A percentile compares a stretch with the other conserved stretches of the same genome.
These are phyloP conservation scores for Poicephalus gulielmi DNA, from an alignment of 2,113 vertebrate genomes.

Conservation along the genomic window DNA sequence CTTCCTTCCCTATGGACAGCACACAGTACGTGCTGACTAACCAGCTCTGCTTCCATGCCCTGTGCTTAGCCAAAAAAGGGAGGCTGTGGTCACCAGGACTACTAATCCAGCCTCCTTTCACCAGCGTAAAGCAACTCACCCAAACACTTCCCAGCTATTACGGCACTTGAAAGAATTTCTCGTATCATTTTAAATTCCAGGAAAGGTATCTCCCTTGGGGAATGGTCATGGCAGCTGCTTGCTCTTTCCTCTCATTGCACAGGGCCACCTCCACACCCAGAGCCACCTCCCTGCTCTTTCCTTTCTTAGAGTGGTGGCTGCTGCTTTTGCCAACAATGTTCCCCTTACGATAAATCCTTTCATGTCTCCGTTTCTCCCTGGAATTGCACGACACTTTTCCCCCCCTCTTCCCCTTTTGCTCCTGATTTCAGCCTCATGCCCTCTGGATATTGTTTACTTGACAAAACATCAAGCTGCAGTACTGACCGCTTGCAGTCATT, in stretches of 20 bases:
- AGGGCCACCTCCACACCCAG: constrained; percentile 58
- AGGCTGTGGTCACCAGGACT: background rate
- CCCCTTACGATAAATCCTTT: constrained; percentile 57
- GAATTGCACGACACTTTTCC: background rate
- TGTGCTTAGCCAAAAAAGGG: background rate
- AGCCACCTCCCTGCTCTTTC: constrained; percentile 42
- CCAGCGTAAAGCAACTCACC: background rate
- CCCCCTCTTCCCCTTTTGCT: constrained; percentile 25
- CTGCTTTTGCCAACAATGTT: constrained; percentile 55
- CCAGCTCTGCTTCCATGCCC: background rate
- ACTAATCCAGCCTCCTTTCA: background rate
- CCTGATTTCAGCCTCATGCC: constrained; percentile 42
- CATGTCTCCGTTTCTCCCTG: constrained; percentile 41
- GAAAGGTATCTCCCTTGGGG: constrained; percentile 70
- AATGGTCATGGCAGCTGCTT: background rate
- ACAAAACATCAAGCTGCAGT: constrained; percentile 44
- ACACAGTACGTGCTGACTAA: background rate
- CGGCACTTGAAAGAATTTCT: background rate
- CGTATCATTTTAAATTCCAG: constrained; percentile 73
- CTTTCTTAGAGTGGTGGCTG: constrained; percentile 14
- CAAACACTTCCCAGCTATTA: constrained; percentile 4
- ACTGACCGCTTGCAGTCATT: constrained; percentile 3
- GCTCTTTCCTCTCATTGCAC: constrained; percentile 61
- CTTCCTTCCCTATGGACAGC: background rate
- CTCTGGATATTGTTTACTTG: constrained; percentile 57